These are phyloP conservation scores for Caradrina kadenii DNA, from an alignment of 2,888 invertebrate species.

Conservation along the genomic window DNA sequence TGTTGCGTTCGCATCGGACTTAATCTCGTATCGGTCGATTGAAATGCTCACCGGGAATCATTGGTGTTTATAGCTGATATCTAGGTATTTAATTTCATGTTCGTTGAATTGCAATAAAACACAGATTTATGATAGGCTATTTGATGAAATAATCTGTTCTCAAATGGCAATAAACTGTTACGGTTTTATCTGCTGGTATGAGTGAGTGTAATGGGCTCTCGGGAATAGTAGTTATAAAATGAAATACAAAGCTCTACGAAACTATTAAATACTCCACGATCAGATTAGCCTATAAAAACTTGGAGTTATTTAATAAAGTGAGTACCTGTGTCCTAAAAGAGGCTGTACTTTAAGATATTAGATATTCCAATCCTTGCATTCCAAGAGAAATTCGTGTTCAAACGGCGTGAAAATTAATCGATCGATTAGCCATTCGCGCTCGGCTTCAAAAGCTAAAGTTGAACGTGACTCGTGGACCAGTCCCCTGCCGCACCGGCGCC, in stretches of 20 bases:
- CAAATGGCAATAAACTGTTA: constrained; percentile 64
- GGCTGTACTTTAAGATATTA: constrained; percentile 54
- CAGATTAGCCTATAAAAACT: constrained; percentile 45
- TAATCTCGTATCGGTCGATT: constrained; percentile 84
- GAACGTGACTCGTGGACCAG: constrained; percentile 84
- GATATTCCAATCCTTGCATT: constrained; percentile 75
- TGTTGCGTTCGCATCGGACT: constrained; percentile 85
- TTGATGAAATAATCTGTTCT: constrained; percentile 62
- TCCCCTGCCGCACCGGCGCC: constrained; percentile 75
- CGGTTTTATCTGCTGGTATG: constrained; percentile 53
- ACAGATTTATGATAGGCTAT: constrained; percentile 68
- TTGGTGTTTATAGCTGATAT: constrained; percentile 75
- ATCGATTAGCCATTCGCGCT: constrained; percentile 87
- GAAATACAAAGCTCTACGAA: constrained; percentile 50
- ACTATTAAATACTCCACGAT: constrained; percentile 54
- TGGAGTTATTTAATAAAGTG: constrained; percentile 36
- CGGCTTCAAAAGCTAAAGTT: constrained; percentile 83
- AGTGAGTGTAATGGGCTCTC: constrained; percentile 49
- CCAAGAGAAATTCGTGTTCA: constrained; percentile 80
- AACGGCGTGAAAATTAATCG: constrained; percentile 88
- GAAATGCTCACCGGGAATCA: constrained; percentile 78
- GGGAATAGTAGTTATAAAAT: constrained; percentile 50
- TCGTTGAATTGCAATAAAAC: constrained; percentile 73
- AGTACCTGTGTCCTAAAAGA: constrained; percentile 22
- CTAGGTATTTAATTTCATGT: constrained; percentile 74